Evolutionary conservation across 2,113 vertebrate genomes (phyloP).

Genomic region (Eclectus roratus): DNA sequence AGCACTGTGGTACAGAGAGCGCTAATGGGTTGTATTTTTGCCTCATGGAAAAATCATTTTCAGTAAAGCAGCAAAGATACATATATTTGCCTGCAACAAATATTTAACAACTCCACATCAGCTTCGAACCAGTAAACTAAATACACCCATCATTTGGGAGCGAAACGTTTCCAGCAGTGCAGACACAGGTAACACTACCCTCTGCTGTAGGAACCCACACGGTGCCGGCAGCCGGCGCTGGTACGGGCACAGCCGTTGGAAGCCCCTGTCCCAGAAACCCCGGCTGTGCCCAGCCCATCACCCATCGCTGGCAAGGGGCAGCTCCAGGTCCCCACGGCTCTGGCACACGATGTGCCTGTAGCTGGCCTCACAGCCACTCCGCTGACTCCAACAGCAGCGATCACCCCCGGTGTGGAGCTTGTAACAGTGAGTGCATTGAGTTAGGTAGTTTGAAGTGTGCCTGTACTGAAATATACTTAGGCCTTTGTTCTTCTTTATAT

Average conservation of each 20-base stretch:
- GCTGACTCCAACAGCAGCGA: too few relatives aligned
- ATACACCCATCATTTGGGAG: neutral
- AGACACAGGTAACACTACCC: neutral
- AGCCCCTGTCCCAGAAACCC: neutral
- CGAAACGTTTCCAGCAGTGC: neutral
- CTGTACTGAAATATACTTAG: neutral
- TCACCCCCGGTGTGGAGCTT: neutral
- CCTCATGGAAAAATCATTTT: neutral
- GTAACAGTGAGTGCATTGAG: neutral
- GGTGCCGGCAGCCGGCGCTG: accelerated
- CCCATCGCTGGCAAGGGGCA: neutral
- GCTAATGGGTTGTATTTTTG: neutral
- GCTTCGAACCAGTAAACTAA: neutral
- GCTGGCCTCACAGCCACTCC: accelerated
- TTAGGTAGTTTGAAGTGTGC: neutral
- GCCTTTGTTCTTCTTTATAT: neutral
- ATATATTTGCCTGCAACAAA: neutral
- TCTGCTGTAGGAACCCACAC: neutral
- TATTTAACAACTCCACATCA: neutral
- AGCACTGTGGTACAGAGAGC: neutral
- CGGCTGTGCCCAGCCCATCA: neutral
- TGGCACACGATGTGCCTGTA: neutral
- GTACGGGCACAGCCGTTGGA: neutral
- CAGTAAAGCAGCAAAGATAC: neutral
- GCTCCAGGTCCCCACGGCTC: accelerated